These are phyloP conservation scores for Drosophila borborema DNA, from an alignment of 2,888 invertebrate genomes.

Conservation along the genomic window DNA sequence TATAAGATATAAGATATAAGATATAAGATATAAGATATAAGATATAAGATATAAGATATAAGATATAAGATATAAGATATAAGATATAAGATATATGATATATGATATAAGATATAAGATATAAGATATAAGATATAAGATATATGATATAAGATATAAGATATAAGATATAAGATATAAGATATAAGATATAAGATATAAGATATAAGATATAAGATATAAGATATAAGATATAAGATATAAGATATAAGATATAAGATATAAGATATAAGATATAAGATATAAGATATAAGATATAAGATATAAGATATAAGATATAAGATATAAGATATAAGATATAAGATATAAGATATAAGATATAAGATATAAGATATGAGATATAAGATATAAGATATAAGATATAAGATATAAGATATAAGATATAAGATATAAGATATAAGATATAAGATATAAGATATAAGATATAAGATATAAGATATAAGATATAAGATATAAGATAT, in stretches of 20 bases:
- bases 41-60: conserved; percentile 5
- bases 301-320: conserved; percentile 7
- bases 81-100: conserved; percentile 7
- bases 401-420: conserved; percentile 9
- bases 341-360: conserved; percentile 9
- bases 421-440: conserved; percentile 9
- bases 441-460: conserved; percentile 8
- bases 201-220: conserved; percentile 9
- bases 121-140: neutral
- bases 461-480: conserved; percentile 9
- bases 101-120: conserved; percentile 10
- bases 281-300: conserved; percentile 8
- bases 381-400: conserved; percentile 8
- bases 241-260: conserved; percentile 7
- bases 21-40: conserved; percentile 7
- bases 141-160: conserved; percentile 4
- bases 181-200: conserved; percentile 7
- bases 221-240: conserved; percentile 8
- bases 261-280: conserved; percentile 9
- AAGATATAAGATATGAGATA: conserved; percentile 8
- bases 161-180: conserved; percentile 8
- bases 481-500: conserved; percentile 10
- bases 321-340: conserved; percentile 8
- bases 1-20: conserved; percentile 8
- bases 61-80: conserved; percentile 10